These are phyloP conservation scores for Bombus superbus DNA, from an alignment of 1,140 invertebrate genomes.

Conservation along the genomic window DNA sequence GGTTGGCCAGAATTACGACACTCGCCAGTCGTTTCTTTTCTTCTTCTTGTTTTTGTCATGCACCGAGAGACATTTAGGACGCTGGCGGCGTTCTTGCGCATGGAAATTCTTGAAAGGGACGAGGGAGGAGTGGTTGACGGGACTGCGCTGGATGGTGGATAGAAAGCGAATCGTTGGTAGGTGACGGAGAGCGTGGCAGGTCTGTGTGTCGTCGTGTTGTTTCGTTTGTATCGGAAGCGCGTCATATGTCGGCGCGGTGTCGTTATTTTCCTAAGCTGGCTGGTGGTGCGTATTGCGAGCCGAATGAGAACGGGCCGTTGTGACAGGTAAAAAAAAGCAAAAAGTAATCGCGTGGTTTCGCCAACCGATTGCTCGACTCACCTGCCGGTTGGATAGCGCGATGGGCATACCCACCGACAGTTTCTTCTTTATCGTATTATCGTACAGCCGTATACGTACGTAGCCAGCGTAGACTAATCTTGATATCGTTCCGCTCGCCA, in stretches of 20 bases:
- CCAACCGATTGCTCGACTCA: constrained; percentile 56
- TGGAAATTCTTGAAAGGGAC: background rate
- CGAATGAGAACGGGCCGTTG: constrained; percentile 10
- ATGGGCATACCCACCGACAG: constrained; percentile 32
- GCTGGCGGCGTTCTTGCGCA: background rate
- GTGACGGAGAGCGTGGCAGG: background rate
- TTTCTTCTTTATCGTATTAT: constrained; percentile 53
- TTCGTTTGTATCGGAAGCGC: background rate
- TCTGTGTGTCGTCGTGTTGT: background rate
- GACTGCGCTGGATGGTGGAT: too few species aligned
- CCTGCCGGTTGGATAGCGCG: constrained; percentile 58
- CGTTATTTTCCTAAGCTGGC: constrained; percentile 12
- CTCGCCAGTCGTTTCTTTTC: background rate
- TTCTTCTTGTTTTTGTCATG: background rate
- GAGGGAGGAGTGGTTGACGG: too few species aligned
- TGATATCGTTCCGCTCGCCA: constrained; percentile 27
- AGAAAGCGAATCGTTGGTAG: background rate
- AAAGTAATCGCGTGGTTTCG: constrained; percentile 54
- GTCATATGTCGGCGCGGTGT: background rate
- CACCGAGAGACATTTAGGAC: background rate
- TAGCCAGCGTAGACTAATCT: constrained; percentile 37
- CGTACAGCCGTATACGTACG: constrained; percentile 25
- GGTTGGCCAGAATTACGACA: constrained; percentile 26
- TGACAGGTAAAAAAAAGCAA: constrained; percentile 26
- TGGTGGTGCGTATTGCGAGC: background rate